phyloP scores from a whole-genome alignment of 2,113 vertebrate genomes.

The Hippoglossus stenolepis region DNA sequence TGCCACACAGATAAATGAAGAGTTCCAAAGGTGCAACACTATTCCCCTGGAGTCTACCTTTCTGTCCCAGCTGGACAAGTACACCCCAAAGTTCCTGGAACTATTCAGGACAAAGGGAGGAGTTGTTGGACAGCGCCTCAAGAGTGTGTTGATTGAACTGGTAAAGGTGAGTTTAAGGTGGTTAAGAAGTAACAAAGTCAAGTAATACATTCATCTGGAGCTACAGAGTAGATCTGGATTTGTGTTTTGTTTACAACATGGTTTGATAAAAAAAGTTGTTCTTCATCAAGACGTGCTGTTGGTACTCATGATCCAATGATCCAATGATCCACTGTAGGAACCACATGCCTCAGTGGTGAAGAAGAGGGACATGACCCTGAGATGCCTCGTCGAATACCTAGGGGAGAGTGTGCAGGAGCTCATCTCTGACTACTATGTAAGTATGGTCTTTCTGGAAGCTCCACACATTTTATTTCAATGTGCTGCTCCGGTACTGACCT shows the following conservation, averaged over 20 bases:
- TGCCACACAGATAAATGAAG: too few species aligned
- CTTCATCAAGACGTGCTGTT: too few species aligned
- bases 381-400: constrained; percentile 49
- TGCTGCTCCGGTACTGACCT: not conserved
- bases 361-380: constrained; percentile 45
- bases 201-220: too few species aligned
- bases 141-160: constrained; percentile 15
- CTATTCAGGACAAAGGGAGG: constrained; percentile 38
- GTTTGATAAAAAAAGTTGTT: too few species aligned
- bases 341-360: constrained; percentile 33
- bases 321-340: constrained; percentile 21
- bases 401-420: constrained; percentile 38
- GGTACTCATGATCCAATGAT: too few species aligned
- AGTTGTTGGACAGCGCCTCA: constrained; percentile 34
- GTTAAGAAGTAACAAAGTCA: not conserved
- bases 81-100: constrained; percentile 29
- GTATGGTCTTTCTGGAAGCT: not conserved
- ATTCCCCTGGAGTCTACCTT: constrained; percentile 34
- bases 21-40: too few species aligned
- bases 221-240: too few species aligned
- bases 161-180: constrained; percentile 17
- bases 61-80: constrained; percentile 34
- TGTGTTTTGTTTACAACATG: not conserved
- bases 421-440: constrained; percentile 42
- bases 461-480: not conserved